phyloP scores from a whole-genome alignment of 35 echinoderm and acorn worm genomes.

The Ophioderma brevispina region DNA sequence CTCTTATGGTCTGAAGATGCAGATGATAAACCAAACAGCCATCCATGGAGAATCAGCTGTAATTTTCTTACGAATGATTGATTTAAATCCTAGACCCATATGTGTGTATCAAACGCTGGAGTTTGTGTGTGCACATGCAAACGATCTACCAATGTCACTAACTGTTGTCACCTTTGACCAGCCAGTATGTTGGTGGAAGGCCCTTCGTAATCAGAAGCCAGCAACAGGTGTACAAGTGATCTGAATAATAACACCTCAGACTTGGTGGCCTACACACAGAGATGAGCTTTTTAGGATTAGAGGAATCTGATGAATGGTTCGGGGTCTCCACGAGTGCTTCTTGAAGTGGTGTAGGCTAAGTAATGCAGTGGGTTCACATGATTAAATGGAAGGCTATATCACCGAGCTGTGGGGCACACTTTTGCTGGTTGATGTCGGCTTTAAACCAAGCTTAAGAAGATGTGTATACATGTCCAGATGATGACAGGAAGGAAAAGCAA shows the following conservation, averaged over 20 bases:
- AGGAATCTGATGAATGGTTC: conserved; percentile 47
- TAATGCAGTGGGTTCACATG: too few species aligned
- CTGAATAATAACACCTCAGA: neutral
- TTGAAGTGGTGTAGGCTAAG: conserved; percentile 70
- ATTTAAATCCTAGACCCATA: conserved; percentile 48
- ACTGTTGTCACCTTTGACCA: conserved; percentile 76
- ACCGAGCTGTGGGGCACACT: neutral
- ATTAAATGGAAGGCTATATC: neutral
- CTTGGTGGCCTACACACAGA: conserved; percentile 59
- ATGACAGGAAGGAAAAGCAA: neutral
- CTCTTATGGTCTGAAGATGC: conserved; percentile 69
- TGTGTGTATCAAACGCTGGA: conserved; percentile 49
- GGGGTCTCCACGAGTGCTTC: conserved; percentile 10
- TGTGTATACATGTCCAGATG: neutral
- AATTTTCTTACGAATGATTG: conserved; percentile 53
- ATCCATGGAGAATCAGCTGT: conserved; percentile 64
- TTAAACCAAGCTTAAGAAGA: neutral
- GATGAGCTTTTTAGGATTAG: conserved; percentile 67
- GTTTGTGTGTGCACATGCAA: conserved; percentile 49
- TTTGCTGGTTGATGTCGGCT: neutral
- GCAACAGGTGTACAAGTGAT: neutral
- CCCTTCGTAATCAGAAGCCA: conserved; percentile 23
- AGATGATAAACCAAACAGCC: conserved; percentile 16
- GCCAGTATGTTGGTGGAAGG: conserved; percentile 69
- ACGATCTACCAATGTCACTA: conserved; percentile 19